These are phyloP conservation scores for Pyxicephalus adspersus DNA, from an alignment of 2,113 vertebrate species.

Conservation along the genomic window DNA sequence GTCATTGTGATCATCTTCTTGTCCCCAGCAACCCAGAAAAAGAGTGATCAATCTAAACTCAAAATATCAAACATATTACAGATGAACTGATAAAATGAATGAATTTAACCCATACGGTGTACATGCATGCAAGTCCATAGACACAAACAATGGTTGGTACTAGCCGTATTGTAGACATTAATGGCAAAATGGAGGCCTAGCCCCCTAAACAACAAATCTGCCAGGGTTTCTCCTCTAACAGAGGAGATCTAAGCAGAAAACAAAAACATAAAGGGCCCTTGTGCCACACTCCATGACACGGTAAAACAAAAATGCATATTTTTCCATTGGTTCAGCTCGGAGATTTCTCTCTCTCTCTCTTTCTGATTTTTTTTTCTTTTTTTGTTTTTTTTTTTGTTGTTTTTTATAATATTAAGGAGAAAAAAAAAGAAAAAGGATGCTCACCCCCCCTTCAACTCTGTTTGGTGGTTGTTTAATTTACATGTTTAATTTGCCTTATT, in stretches of 20 bases:
- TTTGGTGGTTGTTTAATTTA: conserved; percentile 78
- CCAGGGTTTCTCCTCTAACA: neutral
- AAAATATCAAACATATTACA: conserved; percentile 56
- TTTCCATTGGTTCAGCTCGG: conserved; percentile 76
- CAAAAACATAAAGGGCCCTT: neutral
- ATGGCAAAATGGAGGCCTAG: conserved; percentile 74
- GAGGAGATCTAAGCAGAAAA: neutral
- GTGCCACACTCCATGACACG: conserved; percentile 74
- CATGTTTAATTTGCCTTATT: conserved; percentile 96
- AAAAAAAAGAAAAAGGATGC: conserved; percentile 91
- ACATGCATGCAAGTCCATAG: conserved; percentile 85
- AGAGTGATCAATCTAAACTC: conserved; percentile 2
- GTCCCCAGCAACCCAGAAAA: neutral
- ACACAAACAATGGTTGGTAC: conserved; percentile 78
- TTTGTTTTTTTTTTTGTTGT: conserved; percentile 71
- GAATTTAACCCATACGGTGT: conserved; percentile 75
- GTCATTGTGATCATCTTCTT: neutral
- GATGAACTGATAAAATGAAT: conserved; percentile 74
- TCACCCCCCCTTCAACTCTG: conserved; percentile 71
- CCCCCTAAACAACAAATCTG: conserved; percentile 64
- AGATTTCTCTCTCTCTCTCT: conserved; percentile 76
- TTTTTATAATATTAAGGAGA: conserved; percentile 88
- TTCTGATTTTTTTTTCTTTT: conserved; percentile 72
- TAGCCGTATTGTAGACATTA: conserved; percentile 77
- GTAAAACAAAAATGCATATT: conserved; percentile 78